Conservation (phyloP, 2,797 vertebrate genomes). For the Crax fasciolata region DNA sequence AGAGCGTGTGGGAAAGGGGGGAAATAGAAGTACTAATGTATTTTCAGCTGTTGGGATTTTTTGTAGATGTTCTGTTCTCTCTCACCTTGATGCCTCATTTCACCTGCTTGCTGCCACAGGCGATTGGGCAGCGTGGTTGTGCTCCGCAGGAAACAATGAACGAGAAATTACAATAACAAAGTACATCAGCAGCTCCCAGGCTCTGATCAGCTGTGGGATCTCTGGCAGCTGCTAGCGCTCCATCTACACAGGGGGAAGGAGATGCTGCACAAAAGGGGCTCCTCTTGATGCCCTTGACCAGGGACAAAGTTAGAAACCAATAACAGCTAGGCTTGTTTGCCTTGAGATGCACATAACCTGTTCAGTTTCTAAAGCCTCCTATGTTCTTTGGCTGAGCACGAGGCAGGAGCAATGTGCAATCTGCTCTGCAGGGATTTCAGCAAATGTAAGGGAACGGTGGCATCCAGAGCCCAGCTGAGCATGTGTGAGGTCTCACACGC, state of each 20-base stretch:
- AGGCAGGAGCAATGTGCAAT: accelerated
- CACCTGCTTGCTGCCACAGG: conserved; percentile 17
- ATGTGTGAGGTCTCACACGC: accelerated
- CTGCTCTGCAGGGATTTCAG: neutral
- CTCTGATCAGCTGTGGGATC: conserved; percentile 16
- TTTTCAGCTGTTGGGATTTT: conserved; percentile 16
- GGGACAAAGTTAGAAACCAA: neutral
- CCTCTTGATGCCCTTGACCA: conserved; percentile 12
- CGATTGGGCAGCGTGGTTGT: neutral
- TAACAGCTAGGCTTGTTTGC: conserved; percentile 27
- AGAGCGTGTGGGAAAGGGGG: neutral
- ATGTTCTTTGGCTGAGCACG: neutral
- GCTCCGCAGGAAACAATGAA: conserved; percentile 33
- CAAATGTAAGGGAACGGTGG: accelerated
- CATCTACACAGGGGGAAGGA: neutral
- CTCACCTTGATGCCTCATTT: conserved; percentile 59
- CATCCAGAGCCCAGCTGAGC: neutral
- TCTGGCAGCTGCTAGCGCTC: neutral
- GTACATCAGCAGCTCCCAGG: conserved; percentile 36
- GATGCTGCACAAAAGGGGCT: neutral
- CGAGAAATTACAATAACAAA: conserved; percentile 60
- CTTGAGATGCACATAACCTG: neutral
- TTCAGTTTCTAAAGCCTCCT: neutral
- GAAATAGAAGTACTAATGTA: neutral
- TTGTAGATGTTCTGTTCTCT: neutral